Evolutionary conservation across 2,113 vertebrate genomes (phyloP), one percentile per base, ranked within the genome.

Genomic region (Calonectris borealis): DNA sequence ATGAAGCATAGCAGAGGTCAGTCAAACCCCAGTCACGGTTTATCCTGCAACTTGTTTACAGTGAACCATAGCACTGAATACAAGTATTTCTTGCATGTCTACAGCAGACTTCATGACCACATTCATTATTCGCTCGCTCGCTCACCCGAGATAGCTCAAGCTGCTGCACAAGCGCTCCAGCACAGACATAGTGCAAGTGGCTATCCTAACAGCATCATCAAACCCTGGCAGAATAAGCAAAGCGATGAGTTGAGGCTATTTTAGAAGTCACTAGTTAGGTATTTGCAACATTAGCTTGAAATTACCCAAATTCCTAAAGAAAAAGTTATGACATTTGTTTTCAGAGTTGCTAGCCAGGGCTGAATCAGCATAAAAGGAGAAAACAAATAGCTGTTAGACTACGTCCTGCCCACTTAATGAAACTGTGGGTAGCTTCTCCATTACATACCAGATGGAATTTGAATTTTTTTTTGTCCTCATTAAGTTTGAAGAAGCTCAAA

Each of bases 271-370:
- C 1, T 0, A 66, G 72, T 32, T 57, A 10, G 15, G 77, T n/a
- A 83, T 88, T 90, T 88, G 91, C 91, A 92, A 51, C 76, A 42
- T 26, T 46, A 66, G 72, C 86, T 38, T 16, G 51, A 95, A 95
- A 95, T 91, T 77, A 87, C 29, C 71, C 60, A 62, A 62, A 96
- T 96, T 94, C 91, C 95, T 81, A 27, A 70, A 84, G 86, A 58
- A 84, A 77, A 25, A 65, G 29, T 6, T 1, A 64, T 80, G 95
- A 73, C 88, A 78, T 86, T 86, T 90, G 55, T 80, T 84, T 83
- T 38, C 24, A 14, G 83, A 62, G 9, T 14, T 26, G 68, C 31
- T 51, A 66, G 88, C 86, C 76, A 61, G 16, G 65, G 55, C 86
- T 84, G 93, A 92, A 77, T 81, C 95, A 95, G 96, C 94, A 77